phyloP scores from a whole-genome alignment of 1,140 invertebrate genomes.

The Delia radicum region DNA sequence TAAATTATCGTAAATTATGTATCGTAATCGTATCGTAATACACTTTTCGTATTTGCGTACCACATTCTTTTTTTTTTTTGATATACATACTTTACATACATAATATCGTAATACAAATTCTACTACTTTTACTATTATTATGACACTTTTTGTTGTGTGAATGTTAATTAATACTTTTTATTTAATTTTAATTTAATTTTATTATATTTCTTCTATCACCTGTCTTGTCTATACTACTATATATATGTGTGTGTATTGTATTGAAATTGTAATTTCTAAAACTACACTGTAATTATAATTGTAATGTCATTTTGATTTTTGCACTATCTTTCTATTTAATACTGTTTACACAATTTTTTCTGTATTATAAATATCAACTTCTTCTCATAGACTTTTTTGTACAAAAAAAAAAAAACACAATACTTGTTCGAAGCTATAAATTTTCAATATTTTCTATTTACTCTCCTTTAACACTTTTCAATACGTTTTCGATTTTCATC shows the following conservation, averaged over 20 bases:
- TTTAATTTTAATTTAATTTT: background rate
- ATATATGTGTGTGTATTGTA: background rate
- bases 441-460: background rate
- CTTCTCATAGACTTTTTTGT: background rate
- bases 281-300: background rate
- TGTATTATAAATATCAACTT: background rate
- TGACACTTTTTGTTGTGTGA: background rate
- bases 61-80: background rate
- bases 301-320: background rate
- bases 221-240: background rate
- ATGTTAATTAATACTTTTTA: background rate
- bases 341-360: background rate
- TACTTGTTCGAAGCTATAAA: background rate
- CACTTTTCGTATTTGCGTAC: background rate
- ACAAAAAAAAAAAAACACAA: background rate
- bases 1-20: background rate
- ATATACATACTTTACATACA: background rate
- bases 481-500: too few relatives aligned
- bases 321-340: background rate
- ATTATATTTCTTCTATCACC: background rate
- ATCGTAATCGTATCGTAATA: background rate
- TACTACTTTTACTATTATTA: background rate
- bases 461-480: background rate
- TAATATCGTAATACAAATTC: background rate
- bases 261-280: background rate